Percentiles rank a stretch among this genome's conserved stretches.
Conservation (phyloP, 1,140 invertebrate genomes). For the Saccostrea glomerata region DNA sequence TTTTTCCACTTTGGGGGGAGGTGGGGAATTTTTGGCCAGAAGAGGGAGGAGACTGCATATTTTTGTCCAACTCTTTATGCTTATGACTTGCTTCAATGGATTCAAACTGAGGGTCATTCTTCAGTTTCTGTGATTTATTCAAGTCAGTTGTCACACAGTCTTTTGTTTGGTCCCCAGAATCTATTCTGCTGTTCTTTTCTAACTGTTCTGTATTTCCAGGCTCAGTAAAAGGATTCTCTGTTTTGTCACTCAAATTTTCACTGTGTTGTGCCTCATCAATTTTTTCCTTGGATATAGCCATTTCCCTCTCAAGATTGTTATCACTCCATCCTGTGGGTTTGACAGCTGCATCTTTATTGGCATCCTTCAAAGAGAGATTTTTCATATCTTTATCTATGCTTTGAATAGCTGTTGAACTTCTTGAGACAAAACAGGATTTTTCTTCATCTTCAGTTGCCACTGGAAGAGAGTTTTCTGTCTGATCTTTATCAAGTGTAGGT, state of each 20-base stretch:
- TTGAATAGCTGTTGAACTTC: background rate
- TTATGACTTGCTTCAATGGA: background rate
- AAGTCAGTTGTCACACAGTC: background rate
- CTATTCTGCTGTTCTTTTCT: background rate
- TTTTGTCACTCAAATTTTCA: background rate
- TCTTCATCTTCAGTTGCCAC: background rate
- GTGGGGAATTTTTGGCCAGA: background rate
- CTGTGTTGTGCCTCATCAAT: background rate
- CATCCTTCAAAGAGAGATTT: background rate
- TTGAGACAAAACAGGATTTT: background rate
- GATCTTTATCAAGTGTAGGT: background rate
- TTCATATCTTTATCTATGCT: background rate
- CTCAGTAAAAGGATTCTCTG: background rate
- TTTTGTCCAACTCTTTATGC: background rate
- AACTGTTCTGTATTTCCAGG: background rate
- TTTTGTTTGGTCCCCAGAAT: background rate
- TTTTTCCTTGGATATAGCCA: background rate
- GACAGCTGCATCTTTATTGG: background rate
- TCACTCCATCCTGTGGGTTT: background rate
- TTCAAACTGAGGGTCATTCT: background rate
- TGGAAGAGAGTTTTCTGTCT: background rate
- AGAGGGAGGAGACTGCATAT: background rate
- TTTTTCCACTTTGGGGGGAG: background rate
- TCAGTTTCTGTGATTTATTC: background rate
- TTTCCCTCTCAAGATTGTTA: background rate